These are phyloP conservation scores for Elmis aenea DNA, from an alignment of 2,888 invertebrate genomes.

Conservation along the genomic window DNA sequence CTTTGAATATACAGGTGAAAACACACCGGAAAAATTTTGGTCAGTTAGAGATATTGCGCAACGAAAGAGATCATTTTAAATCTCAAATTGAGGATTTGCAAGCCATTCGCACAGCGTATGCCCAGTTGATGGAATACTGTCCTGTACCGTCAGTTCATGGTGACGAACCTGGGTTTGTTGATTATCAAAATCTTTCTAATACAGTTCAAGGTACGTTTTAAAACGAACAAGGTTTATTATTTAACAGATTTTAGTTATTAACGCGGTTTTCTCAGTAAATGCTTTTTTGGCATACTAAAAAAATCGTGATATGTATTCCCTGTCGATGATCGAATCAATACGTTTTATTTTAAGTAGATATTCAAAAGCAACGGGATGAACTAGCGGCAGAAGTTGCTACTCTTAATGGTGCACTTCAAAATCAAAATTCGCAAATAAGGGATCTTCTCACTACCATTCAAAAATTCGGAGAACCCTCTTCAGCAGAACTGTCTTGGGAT, in stretches of 20 bases:
- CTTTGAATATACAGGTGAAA: neutral
- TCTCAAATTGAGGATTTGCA: conserved; percentile 11
- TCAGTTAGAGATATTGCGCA: conserved; percentile 2
- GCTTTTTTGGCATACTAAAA: too few species aligned
- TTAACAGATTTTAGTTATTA: too few species aligned
- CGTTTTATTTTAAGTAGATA: too few species aligned
- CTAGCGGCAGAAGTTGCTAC: neutral
- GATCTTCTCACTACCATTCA: neutral
- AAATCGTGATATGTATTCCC: too few species aligned
- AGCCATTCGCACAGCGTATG: conserved; percentile 9
- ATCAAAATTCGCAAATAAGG: neutral
- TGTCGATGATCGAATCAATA: too few species aligned
- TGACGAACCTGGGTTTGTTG: too few species aligned
- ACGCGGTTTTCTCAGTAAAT: too few species aligned
- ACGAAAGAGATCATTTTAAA: conserved; percentile 17
- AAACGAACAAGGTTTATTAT: too few species aligned
- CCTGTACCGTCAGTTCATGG: neutral
- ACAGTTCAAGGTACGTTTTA: too few species aligned
- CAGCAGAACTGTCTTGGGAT: too few species aligned
- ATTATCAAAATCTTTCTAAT: too few species aligned
- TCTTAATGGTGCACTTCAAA: neutral
- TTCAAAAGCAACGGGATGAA: neutral
- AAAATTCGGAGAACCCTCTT: neutral
- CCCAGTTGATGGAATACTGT: conserved; percentile 11
- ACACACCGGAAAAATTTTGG: neutral